Evolutionary conservation across 1,140 invertebrate species (phyloP), one percentile per base, ranked within the genome.

Genomic region (Pseudomyrmex concolor): DNA sequence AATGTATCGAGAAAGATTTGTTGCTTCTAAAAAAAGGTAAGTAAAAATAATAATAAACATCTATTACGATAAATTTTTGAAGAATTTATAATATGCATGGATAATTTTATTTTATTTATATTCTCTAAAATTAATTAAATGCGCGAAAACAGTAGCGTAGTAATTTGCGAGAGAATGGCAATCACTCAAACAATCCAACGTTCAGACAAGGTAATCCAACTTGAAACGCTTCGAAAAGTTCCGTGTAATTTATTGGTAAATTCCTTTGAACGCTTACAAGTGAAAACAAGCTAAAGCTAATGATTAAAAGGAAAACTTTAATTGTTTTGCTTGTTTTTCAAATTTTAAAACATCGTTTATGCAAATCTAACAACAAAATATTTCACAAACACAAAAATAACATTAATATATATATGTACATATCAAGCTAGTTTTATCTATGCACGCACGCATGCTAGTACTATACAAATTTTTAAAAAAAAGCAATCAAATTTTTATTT

Each of bases 161-260:
- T 60, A 50, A 71, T 59, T 71, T 57, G 22, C 43, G 8, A 71
- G 43, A 70, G 54, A 80, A 59, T 54, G 15, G 34, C 43, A 78
- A 70, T 80, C 22, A n/a, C 15, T 80, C 55, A 80, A 80, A 59
- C 76, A 80, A 80, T 80, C 54, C 45, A 48, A 48, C 19, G 22
- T 19, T 68, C 54, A 34, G 15, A 68, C 63, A 68, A 80, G 59
- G 66, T 71, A 71, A 80, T 80, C 45, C 66, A 80, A 71, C 54
- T 78, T 71, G 50, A 71, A 71, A 71, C n/a, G 19, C 54, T 59
- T 48, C 19, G 76, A 57, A 57, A 74, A 74, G 45, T 63, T 76
- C 43, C 22, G 1, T 59, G 76, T 50, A 80, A 71, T 80, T 80
- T 80, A 80, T 80, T 55, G 66, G 13, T 70, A 71, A 80, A 80